Base-by-base conservation (phyloP, 2,888 invertebrate genomes). In the Cantharis lateralis region DNA sequence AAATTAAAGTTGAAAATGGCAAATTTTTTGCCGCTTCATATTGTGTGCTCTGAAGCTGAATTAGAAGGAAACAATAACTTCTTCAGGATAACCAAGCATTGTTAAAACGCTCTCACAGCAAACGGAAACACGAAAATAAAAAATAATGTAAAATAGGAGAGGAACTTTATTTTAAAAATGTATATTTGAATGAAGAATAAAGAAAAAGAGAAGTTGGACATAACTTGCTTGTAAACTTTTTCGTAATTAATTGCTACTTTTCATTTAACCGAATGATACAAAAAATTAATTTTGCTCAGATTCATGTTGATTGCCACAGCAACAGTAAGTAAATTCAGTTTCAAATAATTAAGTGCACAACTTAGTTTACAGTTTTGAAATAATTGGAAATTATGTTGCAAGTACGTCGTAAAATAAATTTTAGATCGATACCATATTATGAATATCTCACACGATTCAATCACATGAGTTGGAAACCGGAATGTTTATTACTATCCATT, bases 401-500 rank as follows among this genome's bases (percentile, higher is more conserved):
- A 48, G 48, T 48, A 48, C n/a, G 5, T 48, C 48, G 69, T 28
- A 69, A 62, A 62, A 68, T 69, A 73, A 73, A 68, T 73, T 73
- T 28, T 66, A 68, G 68, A 20, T 66, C 24, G 20, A 18, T 66
- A 66, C 64, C 24, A 20, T 20, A 68, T 73, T 73, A 73, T 73
- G 73, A 73, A 73, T 73, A 68, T 73, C 68, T 73, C 73, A 20
- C 73, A 68, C 62, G 68, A 73, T 73, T 73, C 73, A 73, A 73
- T 73, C 73, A 73, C 73, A 62, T 26, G 68, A 68, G 68, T 62
- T 68, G 68, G 68, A 73, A 73, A 69, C 68, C 62, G 73, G 73
- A 73, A 69, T 73, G 73, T 73, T 73, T 68, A 73, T 73, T 73
- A 73, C 73, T 28, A 62, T 62, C 73, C 68, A 73, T 73, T 73